Evolutionary conservation across 2,113 vertebrate species (phyloP), one percentile per base, ranked within the genome.

Genomic region (Proterorhinus semilunaris): DNA sequence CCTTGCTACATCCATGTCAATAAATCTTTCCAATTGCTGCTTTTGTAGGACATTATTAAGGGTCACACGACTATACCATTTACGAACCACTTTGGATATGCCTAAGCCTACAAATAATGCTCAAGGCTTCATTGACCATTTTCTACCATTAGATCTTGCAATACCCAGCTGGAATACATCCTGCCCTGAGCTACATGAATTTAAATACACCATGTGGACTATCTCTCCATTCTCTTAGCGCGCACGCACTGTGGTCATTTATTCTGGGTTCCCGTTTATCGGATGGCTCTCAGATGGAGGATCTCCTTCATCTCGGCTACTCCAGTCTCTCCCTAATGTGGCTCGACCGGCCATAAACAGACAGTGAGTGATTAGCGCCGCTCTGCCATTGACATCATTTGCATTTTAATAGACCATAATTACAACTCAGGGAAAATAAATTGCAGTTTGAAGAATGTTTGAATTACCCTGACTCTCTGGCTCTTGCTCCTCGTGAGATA

Each of bases 401-500:
- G 90, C 90, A 92, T 93, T 91, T 90, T 92, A 92, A 91, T 92
- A 88, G 89, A 90, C 85, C 86, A 84, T 88, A 91, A 92, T 93
- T 92, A 92, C 85, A 90, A 86, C 87, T 89, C 82, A 64, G 86
- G 86, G 88, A 88, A 91, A 92, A 91, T 89, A 90, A 92, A 91
- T 90, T 86, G 87, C 86, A 82, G 85, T 91, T 93, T 88, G 82
- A 90, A 88, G 83, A 89, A 90, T 86, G 86, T 87, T 88, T 83
- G 82, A 89, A 92, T 89, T 91, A 80, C 83, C 85, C 78, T 69
- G 72, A 84, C 86, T 86, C 82, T 75, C 66, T 21, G 54, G 71
- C 80, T 78, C 83, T 36, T 3, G 27, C 27, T 82, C 75, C 78
- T 78, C 36, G 54, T 42, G 66, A 89, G 85, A 91, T 89, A 91